Evolutionary conservation across 2,113 vertebrate species (phyloP), one percentile per base, ranked within the genome.

Genomic region (Fulica atra): DNA sequence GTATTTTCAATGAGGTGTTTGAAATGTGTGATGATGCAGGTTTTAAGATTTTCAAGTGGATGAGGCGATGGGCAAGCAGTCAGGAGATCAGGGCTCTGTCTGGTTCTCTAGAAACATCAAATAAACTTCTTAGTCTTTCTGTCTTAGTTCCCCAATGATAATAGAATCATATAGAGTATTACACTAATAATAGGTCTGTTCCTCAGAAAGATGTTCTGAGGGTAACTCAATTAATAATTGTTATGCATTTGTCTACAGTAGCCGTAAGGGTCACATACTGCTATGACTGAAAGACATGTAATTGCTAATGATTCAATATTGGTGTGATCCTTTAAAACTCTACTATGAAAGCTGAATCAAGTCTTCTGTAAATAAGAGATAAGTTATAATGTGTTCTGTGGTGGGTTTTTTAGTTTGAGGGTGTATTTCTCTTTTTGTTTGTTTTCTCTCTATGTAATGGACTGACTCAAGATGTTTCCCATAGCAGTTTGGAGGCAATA

Each of bases 281-380:
- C 56, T 82, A 29, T 35, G 33, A 87, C 44, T 66, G 63, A 64
- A 35, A 79, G 48, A 68, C 16, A 36, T 78, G 18, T 89, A 91
- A 73, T 86, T 80, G 65, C 36, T 76, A 82, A 89, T 89, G 86
- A 68, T 48, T 87, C 51, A 81, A 12, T 91, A 76, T 76, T 95
- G 78, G 51, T 57, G 57, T 76, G 56, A 38, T 78, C 72, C 18
- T 69, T 86, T 42, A 86, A 93, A 92, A 84, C 46, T 66, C 36
- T 56, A 71, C 48, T 76, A 57, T 76, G 57, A 80, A 84, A 81
- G 16, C 25, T 79, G 56, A 61, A 65, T 72, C 40, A 72, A 33
- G 56, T 57, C 46, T 35, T 89, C 28, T 70, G 33, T 82, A 91
- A 81, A 91, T 71, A 81, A 72, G 19, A 72, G 35, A 46, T 11